Base-by-base conservation (phyloP, 2,113 vertebrate genomes). In the Cinclus mexicanus region DNA sequence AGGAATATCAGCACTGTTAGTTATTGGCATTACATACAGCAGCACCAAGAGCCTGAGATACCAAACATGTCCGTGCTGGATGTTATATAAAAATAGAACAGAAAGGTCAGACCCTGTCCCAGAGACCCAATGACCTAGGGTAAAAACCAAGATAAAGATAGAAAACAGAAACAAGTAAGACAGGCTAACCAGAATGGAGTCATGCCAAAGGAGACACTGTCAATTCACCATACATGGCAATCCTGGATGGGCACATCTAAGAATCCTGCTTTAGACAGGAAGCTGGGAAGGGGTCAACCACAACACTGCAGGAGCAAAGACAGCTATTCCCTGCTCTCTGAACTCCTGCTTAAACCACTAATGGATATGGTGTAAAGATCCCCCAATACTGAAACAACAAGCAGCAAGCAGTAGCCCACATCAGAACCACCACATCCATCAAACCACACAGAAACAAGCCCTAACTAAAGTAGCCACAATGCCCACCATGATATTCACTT, bases 351-450 rank as follows among this genome's bases (percentile, higher is more conserved):
- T 78, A 83, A 88, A 88, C 68, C 89, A 91, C 89, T 82, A 97
- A 84, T 53, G 37, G 41, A 82, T 37, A 65, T 19, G n/a, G 11
- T 55, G 18, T 44, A 90, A 72, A 94, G 67, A 93, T 55, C 47
- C 49, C 15, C 29, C 47, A 63, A 41, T 50, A 65, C 63, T 63
- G 53, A 89, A 94, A 89, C 31, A 91, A 59, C 7, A 47, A 74
- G 39, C 10, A 88, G 12, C 39, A 91, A 88, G 63, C 22, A 90
- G 50, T 7, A 95, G 63, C 20, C 82, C 87, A 94, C 92, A 96
- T 83, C 42, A 88, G n/a, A 96, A 88, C 20, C 15, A 95, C 93
- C 94, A 91, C 94, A 95, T 91, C 65, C 74, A 89, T 82, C 83
- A 85, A 89, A 79, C 56, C 94, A 79, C 72, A 76, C 12, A 42